Evolutionary conservation across 2,888 invertebrate species (phyloP).

Genomic region (Synergus umbraculus): DNA sequence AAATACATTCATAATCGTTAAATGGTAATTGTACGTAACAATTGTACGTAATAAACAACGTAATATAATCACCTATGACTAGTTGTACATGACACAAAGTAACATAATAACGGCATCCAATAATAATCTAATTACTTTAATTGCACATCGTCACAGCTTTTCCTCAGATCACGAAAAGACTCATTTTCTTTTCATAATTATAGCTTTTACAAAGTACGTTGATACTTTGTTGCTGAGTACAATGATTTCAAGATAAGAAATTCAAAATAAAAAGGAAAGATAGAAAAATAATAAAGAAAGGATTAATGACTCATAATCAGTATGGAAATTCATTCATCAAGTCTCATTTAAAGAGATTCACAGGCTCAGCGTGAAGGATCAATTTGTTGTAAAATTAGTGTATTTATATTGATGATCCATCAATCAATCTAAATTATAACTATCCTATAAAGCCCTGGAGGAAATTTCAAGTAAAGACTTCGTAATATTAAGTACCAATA

Average conservation of each 20-base stretch:
- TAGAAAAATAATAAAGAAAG: neutral
- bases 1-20: neutral
- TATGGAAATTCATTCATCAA: neutral
- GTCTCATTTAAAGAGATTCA: neutral
- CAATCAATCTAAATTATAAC: neutral
- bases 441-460: neutral
- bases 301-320: neutral
- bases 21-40: neutral
- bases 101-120: neutral
- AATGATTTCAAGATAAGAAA: too few species aligned
- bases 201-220: neutral
- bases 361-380: neutral
- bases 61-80: neutral
- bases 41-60: neutral
- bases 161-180: neutral
- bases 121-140: neutral
- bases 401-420: neutral
- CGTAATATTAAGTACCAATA: too few species aligned
- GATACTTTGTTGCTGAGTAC: neutral
- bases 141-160: neutral
- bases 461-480: neutral
- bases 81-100: neutral
- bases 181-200: too few species aligned
- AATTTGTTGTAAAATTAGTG: neutral
- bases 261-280: neutral